Evolutionary conservation across 2,888 invertebrate species (phyloP), one percentile per base, ranked within the genome.

Genomic region (Scaptodrosophila latifasciaeformis): DNA sequence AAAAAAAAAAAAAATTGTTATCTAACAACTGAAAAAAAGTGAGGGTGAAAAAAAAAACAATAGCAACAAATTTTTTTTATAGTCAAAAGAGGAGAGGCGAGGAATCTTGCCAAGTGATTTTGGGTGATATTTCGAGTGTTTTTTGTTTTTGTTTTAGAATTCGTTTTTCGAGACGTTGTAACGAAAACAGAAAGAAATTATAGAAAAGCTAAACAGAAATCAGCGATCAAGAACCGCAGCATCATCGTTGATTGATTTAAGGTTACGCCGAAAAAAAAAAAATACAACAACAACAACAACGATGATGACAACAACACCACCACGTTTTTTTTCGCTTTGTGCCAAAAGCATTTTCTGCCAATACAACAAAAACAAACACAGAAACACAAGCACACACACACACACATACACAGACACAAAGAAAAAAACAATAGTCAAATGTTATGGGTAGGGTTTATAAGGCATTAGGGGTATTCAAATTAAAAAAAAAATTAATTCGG

Each of bases 181-280:
- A n/a, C n/a, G n/a, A n/a, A n/a, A n/a, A n/a, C n/a, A n/a, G n/a
- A n/a, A n/a, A n/a, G n/a, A n/a, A n/a, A n/a, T n/a, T n/a, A n/a
- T n/a, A n/a, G n/a, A n/a, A n/a, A n/a, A n/a, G n/a, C n/a, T n/a
- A n/a, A n/a, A n/a, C n/a, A n/a, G n/a, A n/a, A n/a, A n/a, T n/a
- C 34, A 12, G 34, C 37, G 7, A 9, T 35, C 50, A 30, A 30
- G 19, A 30, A 30, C 31, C 45, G 19, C 51, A 46, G 17, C 46
- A 52, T 39, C 17, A 70, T 54, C 71, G 60, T 63, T 79, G 82
- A 80, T 82, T 72, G 82, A 82, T 78, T 76, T 82, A 81, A 81
- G 80, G 81, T 80, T 80, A 56, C 58, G 61, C 64, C 67, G 34
- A 68, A 66, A 67, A 70, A n/a, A n/a, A n/a, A n/a, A n/a, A n/a